These are phyloP conservation scores for Leptothorax acervorum DNA, from an alignment of 2,888 invertebrate species.

Conservation along the genomic window DNA sequence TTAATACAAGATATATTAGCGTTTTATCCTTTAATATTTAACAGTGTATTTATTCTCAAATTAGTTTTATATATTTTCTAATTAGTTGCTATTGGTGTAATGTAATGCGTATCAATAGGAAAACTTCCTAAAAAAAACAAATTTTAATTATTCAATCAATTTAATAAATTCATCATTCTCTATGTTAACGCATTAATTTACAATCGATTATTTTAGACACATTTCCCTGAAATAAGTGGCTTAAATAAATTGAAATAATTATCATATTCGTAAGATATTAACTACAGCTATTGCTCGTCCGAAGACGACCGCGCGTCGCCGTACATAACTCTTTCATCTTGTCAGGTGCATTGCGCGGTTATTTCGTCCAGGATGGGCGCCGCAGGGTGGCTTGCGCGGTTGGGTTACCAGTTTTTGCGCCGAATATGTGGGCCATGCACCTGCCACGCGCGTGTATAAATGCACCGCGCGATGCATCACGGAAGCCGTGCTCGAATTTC, in stretches of 20 bases:
- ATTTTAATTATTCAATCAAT: background rate
- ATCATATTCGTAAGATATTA: background rate
- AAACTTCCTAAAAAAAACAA: background rate
- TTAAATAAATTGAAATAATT: slow-evolving; percentile 7
- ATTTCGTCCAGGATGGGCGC: slow-evolving; percentile 43
- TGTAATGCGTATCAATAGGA: too few relatives aligned
- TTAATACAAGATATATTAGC: background rate
- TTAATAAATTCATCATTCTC: background rate
- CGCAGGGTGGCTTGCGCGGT: slow-evolving; percentile 58
- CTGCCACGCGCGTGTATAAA: slow-evolving; percentile 69
- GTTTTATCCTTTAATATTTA: too few relatives aligned
- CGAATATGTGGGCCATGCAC: slow-evolving; percentile 79
- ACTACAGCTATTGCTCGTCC: background rate
- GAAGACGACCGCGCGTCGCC: background rate
- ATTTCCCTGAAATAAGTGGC: background rate
- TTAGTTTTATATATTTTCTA: background rate
- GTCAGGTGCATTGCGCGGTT: slow-evolving; percentile 53
- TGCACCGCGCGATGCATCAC: slow-evolving; percentile 36
- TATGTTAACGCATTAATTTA: background rate
- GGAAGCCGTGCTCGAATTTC: slow-evolving; percentile 73
- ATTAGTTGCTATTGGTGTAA: background rate
- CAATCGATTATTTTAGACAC: background rate
- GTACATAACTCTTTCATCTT: background rate
- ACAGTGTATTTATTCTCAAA: background rate
- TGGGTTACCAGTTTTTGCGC: slow-evolving; percentile 77